Base-by-base conservation (phyloP, 2,797 vertebrate species). In the Bufotes viridis region DNA sequence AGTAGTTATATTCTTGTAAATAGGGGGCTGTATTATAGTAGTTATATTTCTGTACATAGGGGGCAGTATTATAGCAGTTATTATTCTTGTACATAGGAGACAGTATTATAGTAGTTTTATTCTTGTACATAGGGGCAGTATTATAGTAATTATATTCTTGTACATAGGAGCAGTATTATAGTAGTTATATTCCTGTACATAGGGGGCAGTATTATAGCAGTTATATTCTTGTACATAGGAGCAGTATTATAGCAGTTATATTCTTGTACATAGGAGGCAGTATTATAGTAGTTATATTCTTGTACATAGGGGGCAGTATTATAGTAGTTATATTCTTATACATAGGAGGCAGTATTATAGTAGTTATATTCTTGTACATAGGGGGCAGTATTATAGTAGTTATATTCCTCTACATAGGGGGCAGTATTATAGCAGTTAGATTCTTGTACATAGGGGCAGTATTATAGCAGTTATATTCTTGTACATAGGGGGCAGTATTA, bases 211-310 rank as follows among this genome's bases (percentile, higher is more conserved):
- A 60, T 60, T 60, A 60, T 60, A 60, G 58, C 7, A 60, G 58
- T 60, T 60, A 60, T 63, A 63, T 63, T 60, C 58, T 20, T 60
- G 17, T 60, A 17, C 58, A 60, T 60, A 60, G 58, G 58, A 18
- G 58, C 4, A 60, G 58, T 60, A 20, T 60, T 60, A 60, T 60
- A 60, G 58, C 7, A 60, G 58, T 60, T 18, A 60, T 60, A 63
- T 63, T 63, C 60, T 63, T 63, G 60, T 63, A 63, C 24, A 69
- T 24, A 69, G n/a, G 11, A n/a, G 65, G 65, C 15, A 17, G 29
- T 70, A 34, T 34, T 70, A 70, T 29, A 42, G 69, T 70, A 70
- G 69, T 70, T 34, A 34, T 70, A 34, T 70, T 70, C 69, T 70
- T 34, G 13, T 70, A 70, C 14, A 34, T 70, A 70, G 26, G 69